Evolutionary conservation across 1,140 invertebrate species (phyloP), one percentile per base, ranked within the genome.

Genomic region (Steinernema feltiae): DNA sequence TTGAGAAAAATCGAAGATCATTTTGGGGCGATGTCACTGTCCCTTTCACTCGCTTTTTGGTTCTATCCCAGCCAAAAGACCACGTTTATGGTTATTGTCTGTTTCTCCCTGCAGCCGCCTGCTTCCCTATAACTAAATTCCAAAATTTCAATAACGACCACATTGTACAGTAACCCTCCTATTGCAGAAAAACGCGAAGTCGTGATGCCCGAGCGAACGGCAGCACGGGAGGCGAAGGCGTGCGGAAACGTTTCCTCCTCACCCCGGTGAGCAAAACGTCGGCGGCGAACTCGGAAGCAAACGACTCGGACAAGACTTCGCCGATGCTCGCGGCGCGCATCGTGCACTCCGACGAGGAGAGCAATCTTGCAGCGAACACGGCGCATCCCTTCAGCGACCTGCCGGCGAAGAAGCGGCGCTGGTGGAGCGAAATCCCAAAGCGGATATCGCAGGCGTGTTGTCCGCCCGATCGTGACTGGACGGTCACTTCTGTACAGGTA

Each of bases 401-500:
- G 3, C 53, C 53, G 53, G 74, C 71, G 70, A 78, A 78, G 48
- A 78, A 78, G 29, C 32, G 48, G 31, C 41, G 41, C n/a, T 29
- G 73, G 32, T 76, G 70, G 21, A 76, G 35, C 3, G 72, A 27
- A 32, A 73, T 73, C 15, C 30, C 32, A 18, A 73, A 73, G 72
- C 18, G 72, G 27, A 48, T 73, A 41, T 32, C 48, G 32, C 32
- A 30, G 35, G 24, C 30, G 15, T 53, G 30, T 63, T 83, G 79
- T 72, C 41, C 75, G 1, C 74, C 83, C 0, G 84, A 85, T 72
- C 74, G 82, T 0, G 84, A 85, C 32, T 85, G 80, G 80, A 80
- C 81, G 21, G 78, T 85, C 41, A 86, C 85, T 71, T 84, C 82
- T 70, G 83, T 85, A 76, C 84, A 85, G 75, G 83, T 85, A 32